Conservation (phyloP, 1,140 invertebrate species). For the Antheraea mylitta region DNA sequence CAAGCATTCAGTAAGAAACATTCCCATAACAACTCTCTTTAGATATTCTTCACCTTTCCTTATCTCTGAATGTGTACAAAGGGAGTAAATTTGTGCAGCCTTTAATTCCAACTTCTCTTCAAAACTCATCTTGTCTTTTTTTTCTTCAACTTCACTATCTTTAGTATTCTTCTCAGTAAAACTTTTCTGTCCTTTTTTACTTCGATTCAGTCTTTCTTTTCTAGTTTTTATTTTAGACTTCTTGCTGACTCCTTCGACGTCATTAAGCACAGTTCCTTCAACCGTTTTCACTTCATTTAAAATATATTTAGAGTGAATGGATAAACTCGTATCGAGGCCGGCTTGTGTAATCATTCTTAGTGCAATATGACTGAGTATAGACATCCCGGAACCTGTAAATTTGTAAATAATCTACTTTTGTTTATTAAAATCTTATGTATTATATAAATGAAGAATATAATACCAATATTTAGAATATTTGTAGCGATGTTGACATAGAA, state of each 20-base stretch:
- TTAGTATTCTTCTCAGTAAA: slow-evolving; percentile 44
- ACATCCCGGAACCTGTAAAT: slow-evolving; percentile 86
- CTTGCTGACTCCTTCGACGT: slow-evolving; percentile 54
- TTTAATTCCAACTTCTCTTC: slow-evolving; percentile 55
- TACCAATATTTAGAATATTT: no score
- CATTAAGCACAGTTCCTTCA: slow-evolving; percentile 49
- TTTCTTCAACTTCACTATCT: slow-evolving; percentile 35
- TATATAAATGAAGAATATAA: background rate
- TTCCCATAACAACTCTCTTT: slow-evolving; percentile 87
- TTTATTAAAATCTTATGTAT: slow-evolving; percentile 6
- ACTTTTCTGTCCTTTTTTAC: slow-evolving; percentile 50
- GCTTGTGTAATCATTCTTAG: slow-evolving; percentile 86
- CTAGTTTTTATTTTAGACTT: slow-evolving; percentile 65
- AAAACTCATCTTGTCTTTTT: slow-evolving; percentile 44
- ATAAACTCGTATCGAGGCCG: slow-evolving; percentile 75
- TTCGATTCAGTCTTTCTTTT: slow-evolving; percentile 68
- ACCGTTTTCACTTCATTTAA: slow-evolving; percentile 53
- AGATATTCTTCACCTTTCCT: slow-evolving; percentile 86
- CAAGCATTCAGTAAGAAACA: slow-evolving; percentile 87
- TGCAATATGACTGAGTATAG: slow-evolving; percentile 87
- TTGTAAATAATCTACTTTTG: background rate
- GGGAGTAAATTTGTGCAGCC: slow-evolving; percentile 79
- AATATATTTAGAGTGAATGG: slow-evolving; percentile 73
- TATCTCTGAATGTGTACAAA: slow-evolving; percentile 84
- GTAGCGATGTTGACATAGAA: no score